A percentile compares a stretch with the other conserved stretches of the same genome.
Evolutionary conservation across 2,797 vertebrate genomes (phyloP).

Genomic region (Pelodytes ibericus): DNA sequence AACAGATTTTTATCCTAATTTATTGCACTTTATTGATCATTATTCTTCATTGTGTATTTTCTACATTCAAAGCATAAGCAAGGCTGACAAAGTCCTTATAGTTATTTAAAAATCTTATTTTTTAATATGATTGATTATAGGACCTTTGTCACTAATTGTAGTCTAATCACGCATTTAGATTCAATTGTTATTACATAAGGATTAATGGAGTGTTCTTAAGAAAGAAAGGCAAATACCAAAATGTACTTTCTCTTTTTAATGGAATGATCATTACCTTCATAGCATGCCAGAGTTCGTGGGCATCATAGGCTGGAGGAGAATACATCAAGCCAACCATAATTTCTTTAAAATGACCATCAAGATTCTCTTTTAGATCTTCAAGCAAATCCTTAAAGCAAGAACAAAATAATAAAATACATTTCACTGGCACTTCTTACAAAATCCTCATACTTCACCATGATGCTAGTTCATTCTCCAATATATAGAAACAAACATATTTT

Average conservation of each 20-base stretch:
- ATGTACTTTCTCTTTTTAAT: not conserved
- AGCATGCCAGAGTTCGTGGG: constrained; percentile 77
- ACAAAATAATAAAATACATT: not conserved
- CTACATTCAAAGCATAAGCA: too few species aligned
- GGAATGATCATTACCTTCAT: constrained; percentile 71
- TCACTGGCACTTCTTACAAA: not conserved
- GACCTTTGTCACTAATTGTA: too few species aligned
- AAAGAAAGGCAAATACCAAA: not conserved
- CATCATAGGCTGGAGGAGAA: constrained; percentile 70
- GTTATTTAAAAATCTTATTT: too few species aligned
- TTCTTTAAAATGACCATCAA: constrained; percentile 77
- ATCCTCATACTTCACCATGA: not conserved
- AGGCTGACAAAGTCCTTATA: too few species aligned
- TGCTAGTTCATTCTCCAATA: not conserved
- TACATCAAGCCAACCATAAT: constrained; percentile 79
- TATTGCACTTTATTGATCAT: too few species aligned
- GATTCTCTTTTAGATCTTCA: constrained; percentile 71
- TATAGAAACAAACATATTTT: too few species aligned
- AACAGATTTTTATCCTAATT: too few species aligned
- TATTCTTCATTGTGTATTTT: too few species aligned
- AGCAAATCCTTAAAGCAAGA: constrained; percentile 68
- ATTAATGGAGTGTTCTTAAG: too few species aligned
- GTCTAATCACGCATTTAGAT: too few species aligned
- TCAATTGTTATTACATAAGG: too few species aligned
- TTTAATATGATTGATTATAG: too few species aligned